Base-by-base conservation (phyloP, 2,113 vertebrate genomes). In the Chaetops frenatus region DNA sequence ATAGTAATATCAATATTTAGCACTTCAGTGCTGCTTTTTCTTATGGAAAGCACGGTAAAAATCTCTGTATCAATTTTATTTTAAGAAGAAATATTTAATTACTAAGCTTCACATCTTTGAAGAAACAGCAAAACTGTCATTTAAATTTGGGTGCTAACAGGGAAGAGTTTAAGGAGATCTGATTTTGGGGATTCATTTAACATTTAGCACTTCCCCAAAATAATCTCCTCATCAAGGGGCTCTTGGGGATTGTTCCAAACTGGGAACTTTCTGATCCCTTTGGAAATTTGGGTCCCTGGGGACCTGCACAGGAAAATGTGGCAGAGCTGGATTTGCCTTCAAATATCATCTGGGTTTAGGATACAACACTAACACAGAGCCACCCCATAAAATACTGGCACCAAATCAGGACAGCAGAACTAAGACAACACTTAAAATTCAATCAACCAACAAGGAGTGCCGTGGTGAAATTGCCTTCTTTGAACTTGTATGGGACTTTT, bases 311-410 rank as follows among this genome's bases (percentile, higher is more conserved):
- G 65, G 67, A 45, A 71, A 71, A 87, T 0, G 29, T 2, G 51
- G 42, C 44, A 74, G 62, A 83, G 20, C 79, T 74, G 56, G 51
- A 61, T 78, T 90, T 91, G 36, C 14, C 24, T 70, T 58, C 54
- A 84, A 38, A 81, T 19, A 65, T 42, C 38, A 67, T 40, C 56
- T 66, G 80, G 82, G 54, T 1, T 82, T 25, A 21, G 38, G 56
- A 15, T 36, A 8, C 66, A 45, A 1, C 2, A 0, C 29, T 23
- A 61, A 2, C n/a, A 33, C 18, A 9, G 45, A 36, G 21, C 23
- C 64, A 73, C 18, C n/a, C 54, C 50, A 10, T 15, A 4, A 16
- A 40, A 25, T 11, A 10, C 0, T 15, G n/a, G 31, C 42, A 13
- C 11, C 33, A 78, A 33, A 72, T 10, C 42, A 36, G 71, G 73